phyloP scores from a whole-genome alignment of 1,140 invertebrate genomes.

The Aphelinus certus region DNA sequence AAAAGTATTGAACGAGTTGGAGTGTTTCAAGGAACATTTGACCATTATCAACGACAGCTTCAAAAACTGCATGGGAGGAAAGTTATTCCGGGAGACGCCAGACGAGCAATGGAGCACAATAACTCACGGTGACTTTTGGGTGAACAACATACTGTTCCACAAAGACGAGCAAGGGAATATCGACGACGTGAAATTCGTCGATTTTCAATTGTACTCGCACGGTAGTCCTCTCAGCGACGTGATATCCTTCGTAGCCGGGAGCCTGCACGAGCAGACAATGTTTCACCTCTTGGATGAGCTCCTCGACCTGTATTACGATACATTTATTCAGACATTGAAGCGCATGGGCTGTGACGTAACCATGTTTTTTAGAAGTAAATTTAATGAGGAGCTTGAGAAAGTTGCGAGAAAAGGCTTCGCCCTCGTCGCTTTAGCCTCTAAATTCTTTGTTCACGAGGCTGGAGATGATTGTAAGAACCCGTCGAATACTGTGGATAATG shows the following conservation, averaged over 20 bases:
- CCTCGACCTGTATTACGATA: slow-evolving; percentile 66
- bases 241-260: slow-evolving; percentile 69
- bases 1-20: slow-evolving; percentile 40
- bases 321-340: slow-evolving; percentile 58
- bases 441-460: not conserved
- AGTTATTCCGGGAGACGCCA: slow-evolving; percentile 43
- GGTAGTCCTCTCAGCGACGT: slow-evolving; percentile 67
- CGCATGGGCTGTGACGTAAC: slow-evolving; percentile 47
- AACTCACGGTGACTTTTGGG: slow-evolving; percentile 71
- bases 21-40: slow-evolving; percentile 43
- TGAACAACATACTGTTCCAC: slow-evolving; percentile 71
- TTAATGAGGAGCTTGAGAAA: slow-evolving; percentile 40
- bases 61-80: slow-evolving; percentile 43
- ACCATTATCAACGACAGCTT: slow-evolving; percentile 46
- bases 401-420: slow-evolving; percentile 27
- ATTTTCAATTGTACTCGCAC: slow-evolving; percentile 71
- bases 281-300: slow-evolving; percentile 62
- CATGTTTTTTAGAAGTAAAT: slow-evolving; percentile 44
- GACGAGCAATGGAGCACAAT: slow-evolving; percentile 65
- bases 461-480: not conserved
- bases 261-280: slow-evolving; percentile 60
- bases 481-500: too few species aligned
- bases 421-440: not conserved
- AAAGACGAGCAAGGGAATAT: slow-evolving; percentile 53
- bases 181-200: slow-evolving; percentile 69